These are phyloP conservation scores for Clitarchus hookeri DNA, from an alignment of 2,888 invertebrate species.

Conservation along the genomic window DNA sequence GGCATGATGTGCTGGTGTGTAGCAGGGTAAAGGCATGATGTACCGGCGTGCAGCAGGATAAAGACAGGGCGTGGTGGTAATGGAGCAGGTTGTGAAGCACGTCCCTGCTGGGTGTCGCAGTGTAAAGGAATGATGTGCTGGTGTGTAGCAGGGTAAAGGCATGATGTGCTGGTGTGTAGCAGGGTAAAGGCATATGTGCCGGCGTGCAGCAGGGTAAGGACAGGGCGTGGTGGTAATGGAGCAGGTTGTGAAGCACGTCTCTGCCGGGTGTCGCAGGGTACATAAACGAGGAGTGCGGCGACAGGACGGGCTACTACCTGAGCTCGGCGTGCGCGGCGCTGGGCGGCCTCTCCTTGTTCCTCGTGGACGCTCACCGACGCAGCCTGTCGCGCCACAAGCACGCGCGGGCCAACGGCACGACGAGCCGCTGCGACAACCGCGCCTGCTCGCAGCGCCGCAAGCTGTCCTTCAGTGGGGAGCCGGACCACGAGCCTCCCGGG, in stretches of 20 bases:
- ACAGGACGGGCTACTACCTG: constrained; percentile 82
- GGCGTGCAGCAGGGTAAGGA: too few relatives aligned
- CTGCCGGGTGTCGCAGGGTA: constrained; percentile 65
- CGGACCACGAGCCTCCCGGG: constrained; percentile 43
- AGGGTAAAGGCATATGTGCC: too few relatives aligned
- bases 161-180: too few relatives aligned
- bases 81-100: background rate
- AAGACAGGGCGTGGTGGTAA: too few relatives aligned
- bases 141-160: too few relatives aligned
- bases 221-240: background rate
- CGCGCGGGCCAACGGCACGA: constrained; percentile 62
- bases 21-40: too few relatives aligned
- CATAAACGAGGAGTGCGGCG: constrained; percentile 76
- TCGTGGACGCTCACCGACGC: constrained; percentile 78
- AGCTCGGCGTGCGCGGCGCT: constrained; percentile 78
- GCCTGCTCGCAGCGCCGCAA: constrained; percentile 62
- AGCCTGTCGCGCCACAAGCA: constrained; percentile 73
- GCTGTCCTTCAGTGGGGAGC: constrained; percentile 64
- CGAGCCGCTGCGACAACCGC: constrained; percentile 61
- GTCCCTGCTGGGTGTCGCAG: background rate
- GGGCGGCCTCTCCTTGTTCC: constrained; percentile 76
- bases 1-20: too few relatives aligned
- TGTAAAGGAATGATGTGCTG: too few relatives aligned
- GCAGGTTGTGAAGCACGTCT: background rate
- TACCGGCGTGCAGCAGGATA: too few relatives aligned